A percentile compares a stretch with the other conserved stretches of the same genome.
These are phyloP conservation scores for Siderastrea radians DNA, from an alignment of 92 coral and sea anemone species.

Conservation along the genomic window DNA sequence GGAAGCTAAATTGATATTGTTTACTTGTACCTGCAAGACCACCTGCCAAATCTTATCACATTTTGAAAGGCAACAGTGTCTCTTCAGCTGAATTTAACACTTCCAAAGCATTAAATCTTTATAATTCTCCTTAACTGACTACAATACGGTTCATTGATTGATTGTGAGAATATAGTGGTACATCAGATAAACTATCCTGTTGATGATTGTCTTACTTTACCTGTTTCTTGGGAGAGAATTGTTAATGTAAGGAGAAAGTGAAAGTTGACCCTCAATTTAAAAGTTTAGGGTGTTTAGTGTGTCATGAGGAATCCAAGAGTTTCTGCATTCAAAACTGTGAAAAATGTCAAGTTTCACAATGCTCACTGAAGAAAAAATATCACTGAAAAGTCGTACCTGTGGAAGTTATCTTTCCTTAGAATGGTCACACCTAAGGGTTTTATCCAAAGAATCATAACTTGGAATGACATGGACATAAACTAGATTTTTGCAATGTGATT, in stretches of 20 bases:
- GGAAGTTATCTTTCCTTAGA: no score
- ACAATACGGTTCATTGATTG: no score
- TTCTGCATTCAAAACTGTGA: not conserved
- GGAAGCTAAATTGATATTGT: not conserved
- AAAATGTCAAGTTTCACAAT: not conserved
- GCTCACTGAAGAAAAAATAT: not conserved
- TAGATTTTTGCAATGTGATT: no score
- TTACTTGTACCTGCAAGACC: conserved; percentile 26
- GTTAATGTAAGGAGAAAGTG: not conserved
- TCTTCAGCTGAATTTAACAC: not conserved
- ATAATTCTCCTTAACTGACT: no score
- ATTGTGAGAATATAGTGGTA: not conserved
- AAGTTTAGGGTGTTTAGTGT: not conserved
- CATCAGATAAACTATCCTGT: not conserved
- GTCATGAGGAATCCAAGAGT: not conserved
- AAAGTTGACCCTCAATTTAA: not conserved
- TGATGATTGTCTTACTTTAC: not conserved
- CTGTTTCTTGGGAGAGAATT: not conserved
- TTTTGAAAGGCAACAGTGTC: not conserved
- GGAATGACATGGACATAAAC: no score
- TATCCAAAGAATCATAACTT: no score
- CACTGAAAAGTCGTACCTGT: no score
- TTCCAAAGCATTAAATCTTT: no score
- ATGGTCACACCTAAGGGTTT: no score
- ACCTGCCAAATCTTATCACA: conserved; percentile 1